Percentiles rank a stretch among this genome's conserved stretches.
phyloP scores from a whole-genome alignment of 1,140 invertebrate genomes.

The Drosophila trapezifrons region DNA sequence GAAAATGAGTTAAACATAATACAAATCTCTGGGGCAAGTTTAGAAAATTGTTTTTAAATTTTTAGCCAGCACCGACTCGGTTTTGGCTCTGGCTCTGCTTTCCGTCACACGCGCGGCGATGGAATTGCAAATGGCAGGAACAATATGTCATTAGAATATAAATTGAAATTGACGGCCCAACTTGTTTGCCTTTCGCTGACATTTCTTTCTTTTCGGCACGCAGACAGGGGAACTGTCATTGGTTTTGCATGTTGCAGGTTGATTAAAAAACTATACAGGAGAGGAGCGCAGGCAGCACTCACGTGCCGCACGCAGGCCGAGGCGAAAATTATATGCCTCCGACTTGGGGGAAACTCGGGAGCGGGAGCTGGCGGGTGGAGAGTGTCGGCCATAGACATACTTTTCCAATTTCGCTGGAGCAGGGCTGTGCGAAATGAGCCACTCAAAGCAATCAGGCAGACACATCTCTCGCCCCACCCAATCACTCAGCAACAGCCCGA shows the following conservation, averaged over 20 bases:
- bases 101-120: constrained; percentile 40
- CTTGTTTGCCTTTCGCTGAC: constrained; percentile 42
- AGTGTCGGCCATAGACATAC: constrained; percentile 48
- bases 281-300: constrained; percentile 17
- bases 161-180: constrained; percentile 62
- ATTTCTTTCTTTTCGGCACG: constrained; percentile 38
- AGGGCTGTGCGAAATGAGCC: constrained; percentile 57
- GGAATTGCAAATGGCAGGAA: constrained; percentile 50
- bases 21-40: constrained; percentile 51
- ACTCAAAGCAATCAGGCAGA: constrained; percentile 62
- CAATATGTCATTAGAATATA: constrained; percentile 70
- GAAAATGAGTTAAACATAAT: constrained; percentile 75
- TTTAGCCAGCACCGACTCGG: constrained; percentile 11
- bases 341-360: not conserved
- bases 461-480: constrained; percentile 45
- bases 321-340: constrained; percentile 29
- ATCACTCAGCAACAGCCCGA: constrained; percentile 48
- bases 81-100: not conserved
- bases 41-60: constrained; percentile 69
- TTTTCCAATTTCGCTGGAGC: constrained; percentile 52
- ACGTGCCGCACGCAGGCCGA: constrained; percentile 57
- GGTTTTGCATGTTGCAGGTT: constrained; percentile 56
- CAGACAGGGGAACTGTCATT: constrained; percentile 42
- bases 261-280: constrained; percentile 57
- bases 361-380: not conserved